Evolutionary conservation across 2,113 vertebrate species (phyloP).

Genomic region (Acanthochromis polyacanthus): DNA sequence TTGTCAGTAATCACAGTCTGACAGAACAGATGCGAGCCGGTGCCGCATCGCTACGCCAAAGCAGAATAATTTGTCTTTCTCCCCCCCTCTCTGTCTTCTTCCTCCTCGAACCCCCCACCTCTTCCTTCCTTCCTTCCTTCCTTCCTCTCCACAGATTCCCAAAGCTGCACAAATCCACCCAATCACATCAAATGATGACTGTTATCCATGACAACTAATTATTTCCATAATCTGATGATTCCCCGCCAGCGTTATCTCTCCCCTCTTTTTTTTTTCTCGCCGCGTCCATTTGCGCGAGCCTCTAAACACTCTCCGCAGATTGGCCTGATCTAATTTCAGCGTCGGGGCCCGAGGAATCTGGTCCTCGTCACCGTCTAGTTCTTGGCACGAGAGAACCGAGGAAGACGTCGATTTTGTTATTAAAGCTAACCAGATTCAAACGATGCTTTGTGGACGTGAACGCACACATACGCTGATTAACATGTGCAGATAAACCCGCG

Average conservation of each 20-base stretch:
- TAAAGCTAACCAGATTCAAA: slow-evolving; percentile 61
- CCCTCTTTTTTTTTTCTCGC: slow-evolving; percentile 43
- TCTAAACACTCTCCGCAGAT: slow-evolving; percentile 65
- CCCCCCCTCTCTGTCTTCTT: neutral
- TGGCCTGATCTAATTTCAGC: slow-evolving; percentile 77
- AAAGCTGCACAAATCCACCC: slow-evolving; percentile 54
- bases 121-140: neutral
- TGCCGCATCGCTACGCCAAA: slow-evolving; percentile 38
- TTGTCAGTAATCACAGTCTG: slow-evolving; percentile 59
- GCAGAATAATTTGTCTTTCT: slow-evolving; percentile 13
- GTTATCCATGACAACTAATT: slow-evolving; percentile 72
- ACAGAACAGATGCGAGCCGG: slow-evolving; percentile 55
- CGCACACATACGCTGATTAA: slow-evolving; percentile 1
- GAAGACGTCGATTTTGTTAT: slow-evolving; percentile 17
- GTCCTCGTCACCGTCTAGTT: slow-evolving; percentile 56
- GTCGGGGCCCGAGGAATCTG: slow-evolving; percentile 64
- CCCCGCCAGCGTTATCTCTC: slow-evolving; percentile 49
- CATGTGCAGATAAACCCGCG: slow-evolving; percentile 16
- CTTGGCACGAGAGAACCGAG: slow-evolving; percentile 25
- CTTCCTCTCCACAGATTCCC: slow-evolving; percentile 12
- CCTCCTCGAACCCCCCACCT: neutral
- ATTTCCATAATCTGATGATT: slow-evolving; percentile 74
- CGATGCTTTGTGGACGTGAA: neutral
- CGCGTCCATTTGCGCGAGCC: slow-evolving; percentile 33
- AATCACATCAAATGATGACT: slow-evolving; percentile 54